phyloP scores from a whole-genome alignment of 2,888 invertebrate species.

The Drosophila algonquin region DNA sequence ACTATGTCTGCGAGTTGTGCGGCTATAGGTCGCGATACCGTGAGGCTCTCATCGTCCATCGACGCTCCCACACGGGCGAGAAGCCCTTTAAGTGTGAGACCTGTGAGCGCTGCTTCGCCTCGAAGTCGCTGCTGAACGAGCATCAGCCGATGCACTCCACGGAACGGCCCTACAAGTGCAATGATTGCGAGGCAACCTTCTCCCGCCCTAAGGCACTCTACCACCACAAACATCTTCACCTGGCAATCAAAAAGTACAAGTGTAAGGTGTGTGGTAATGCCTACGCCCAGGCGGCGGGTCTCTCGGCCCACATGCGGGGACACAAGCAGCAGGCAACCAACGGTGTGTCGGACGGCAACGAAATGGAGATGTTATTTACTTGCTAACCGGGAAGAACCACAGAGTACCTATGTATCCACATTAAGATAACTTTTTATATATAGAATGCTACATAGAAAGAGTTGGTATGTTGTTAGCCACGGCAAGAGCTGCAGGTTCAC shows the following conservation, averaged over 20 bases:
- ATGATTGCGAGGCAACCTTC: constrained; percentile 73
- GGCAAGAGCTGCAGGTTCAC: too few relatives aligned
- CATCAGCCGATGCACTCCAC: constrained; percentile 79
- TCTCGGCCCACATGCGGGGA: constrained; percentile 81
- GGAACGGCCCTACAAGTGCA: constrained; percentile 71
- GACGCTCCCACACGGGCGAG: constrained; percentile 78
- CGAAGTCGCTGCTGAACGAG: constrained; percentile 72
- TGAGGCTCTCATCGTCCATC: constrained; percentile 72
- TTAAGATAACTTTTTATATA: neutral
- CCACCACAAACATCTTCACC: constrained; percentile 78
- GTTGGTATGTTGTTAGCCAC: too few relatives aligned
- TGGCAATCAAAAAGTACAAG: constrained; percentile 80
- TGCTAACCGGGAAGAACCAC: neutral
- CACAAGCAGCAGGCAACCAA: constrained; percentile 59
- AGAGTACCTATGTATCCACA: neutral
- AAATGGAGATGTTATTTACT: constrained; percentile 34
- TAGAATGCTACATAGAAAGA: neutral
- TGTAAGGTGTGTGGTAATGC: constrained; percentile 78
- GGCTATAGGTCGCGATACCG: constrained; percentile 75
- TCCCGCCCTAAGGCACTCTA: constrained; percentile 76
- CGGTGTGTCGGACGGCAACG: constrained; percentile 39
- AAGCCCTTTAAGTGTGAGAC: constrained; percentile 73
- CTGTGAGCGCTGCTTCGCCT: constrained; percentile 74
- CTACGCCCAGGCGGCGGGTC: constrained; percentile 81
- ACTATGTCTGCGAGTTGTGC: constrained; percentile 78